Base-by-base conservation (phyloP, 2,113 vertebrate genomes). In the Chloropsis hardwickii region DNA sequence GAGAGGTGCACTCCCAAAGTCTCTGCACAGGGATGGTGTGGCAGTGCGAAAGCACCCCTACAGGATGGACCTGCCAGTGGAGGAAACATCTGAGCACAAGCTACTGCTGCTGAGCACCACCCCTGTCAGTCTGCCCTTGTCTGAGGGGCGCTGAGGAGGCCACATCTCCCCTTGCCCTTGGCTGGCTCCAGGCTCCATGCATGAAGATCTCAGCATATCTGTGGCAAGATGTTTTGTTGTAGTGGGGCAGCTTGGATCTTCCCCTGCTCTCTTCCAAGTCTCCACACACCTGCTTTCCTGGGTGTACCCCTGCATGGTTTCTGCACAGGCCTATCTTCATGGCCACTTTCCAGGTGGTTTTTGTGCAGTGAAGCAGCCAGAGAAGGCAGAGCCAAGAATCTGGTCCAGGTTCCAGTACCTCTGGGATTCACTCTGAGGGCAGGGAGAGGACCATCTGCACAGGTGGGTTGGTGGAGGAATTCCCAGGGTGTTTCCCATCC, bases 381-480 rank as follows among this genome's bases (percentile, higher is more conserved):
- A 85, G 70, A 53, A 91, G 84, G 57, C 84, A 92, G 57, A 84
- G 80, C 86, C 87, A 95, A 95, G 81, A 95, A 96, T 91, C 74
- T 86, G 71, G 47, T 85, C 78, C 71, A 42, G 64, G 37, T 94
- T 86, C 86, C 85, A 92, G 88, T 23, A 95, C 31, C 54, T 91
- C 58, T 88, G 90, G 90, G 90, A 95, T 96, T 96, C 92, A 95
- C 82, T 90, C 35, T 0, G 56, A 95, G 71, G 88, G 93, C 81
- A 96, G 79, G 91, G 93, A 97, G 85, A 95, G 77, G 90, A 94
- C 90, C 94, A 95, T 87, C 93, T 95, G 94, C 95, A 95, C 93
- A 76, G 94, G 76, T 76, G 61, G 67, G 93, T 94, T 91, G 91
- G 90, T 42, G 65, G 74, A 96, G 93, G 95, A 96, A 96, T 95